Evolutionary conservation across 2,113 vertebrate species (phyloP), one percentile per base, ranked within the genome.

Genomic region (Syngnathus typhle): DNA sequence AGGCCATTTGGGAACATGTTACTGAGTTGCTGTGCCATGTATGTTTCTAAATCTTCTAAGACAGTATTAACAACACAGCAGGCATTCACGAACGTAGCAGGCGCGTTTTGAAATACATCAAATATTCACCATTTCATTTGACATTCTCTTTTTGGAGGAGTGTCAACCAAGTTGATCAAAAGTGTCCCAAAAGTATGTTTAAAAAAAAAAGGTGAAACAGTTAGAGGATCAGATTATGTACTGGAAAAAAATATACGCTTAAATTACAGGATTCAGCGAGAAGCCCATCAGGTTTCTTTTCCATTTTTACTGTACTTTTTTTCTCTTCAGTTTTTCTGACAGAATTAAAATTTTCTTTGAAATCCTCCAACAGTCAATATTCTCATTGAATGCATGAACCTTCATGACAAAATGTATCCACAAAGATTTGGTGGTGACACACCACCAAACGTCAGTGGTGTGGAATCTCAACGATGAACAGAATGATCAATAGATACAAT

Each of bases 1-100:
- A 89, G 85, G 86, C 85, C 88, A 93, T 94, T 82, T 68, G 80
- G 81, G 92, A 93, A 68, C 65, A 61, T 70, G 80, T 83, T 84
- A 81, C 71, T 73, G 70, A 66, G 72, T 67, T 70, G 79, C 63
- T 77, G 80, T 51, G 78, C 83, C 71, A 76, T 58, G 10, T 4
- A 58, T 59, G 60, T 68, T 72, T 76, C n/a, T 73, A 78, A 68
- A 78, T 67, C 72, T 66, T 71, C 72, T 77, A 70, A 79, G 76
- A 86, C 74, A n/a, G 82, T 79, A 75, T 67, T 69, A 60, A 81
- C 72, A 69, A 82, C 72, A 87, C 76, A 84, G 73, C 56, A 12
- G 58, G 66, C 80, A 84, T 10, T 65, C 65, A 58, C 49, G 58
- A 72, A 68, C 68, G 72, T 44, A 13, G 54, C 44, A 41, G n/a